These are phyloP conservation scores for Syrista parreyssii DNA, from an alignment of 2,888 invertebrate species.

Conservation along the genomic window DNA sequence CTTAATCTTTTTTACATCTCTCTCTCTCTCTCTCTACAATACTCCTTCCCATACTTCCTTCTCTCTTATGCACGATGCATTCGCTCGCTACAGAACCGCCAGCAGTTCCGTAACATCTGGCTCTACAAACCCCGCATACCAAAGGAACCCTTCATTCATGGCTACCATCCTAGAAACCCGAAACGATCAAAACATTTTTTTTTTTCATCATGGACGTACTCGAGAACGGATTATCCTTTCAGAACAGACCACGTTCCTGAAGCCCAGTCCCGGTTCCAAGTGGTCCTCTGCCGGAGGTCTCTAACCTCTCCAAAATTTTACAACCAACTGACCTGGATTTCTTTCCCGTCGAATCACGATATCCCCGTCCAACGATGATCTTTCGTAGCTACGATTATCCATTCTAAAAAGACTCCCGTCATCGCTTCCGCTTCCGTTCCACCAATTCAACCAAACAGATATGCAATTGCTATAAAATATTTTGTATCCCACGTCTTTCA, in stretches of 20 bases:
- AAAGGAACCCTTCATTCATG: conserved; percentile 53
- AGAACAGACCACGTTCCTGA: not conserved
- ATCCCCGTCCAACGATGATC: not conserved
- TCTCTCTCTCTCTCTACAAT: conserved; percentile 5
- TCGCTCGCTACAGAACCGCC: conserved; percentile 12
- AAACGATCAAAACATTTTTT: conserved; percentile 63
- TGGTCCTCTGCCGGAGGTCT: not conserved
- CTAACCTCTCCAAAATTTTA: conserved; percentile 34
- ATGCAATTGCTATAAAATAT: not conserved
- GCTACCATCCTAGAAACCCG: conserved; percentile 59
- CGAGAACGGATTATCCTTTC: conserved; percentile 46
- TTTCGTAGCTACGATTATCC: not conserved
- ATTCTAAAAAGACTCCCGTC: not conserved
- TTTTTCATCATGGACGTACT: conserved; percentile 45
- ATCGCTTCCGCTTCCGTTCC: not conserved
- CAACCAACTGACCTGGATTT: conserved; percentile 52
- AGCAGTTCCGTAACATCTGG: conserved; percentile 43
- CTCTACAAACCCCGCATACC: conserved; percentile 27
- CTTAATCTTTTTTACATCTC: conserved; percentile 1
- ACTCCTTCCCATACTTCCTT: not conserved
- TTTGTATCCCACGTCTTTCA: not conserved
- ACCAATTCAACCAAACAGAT: not conserved
- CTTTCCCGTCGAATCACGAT: conserved; percentile 18
- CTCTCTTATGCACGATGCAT: not conserved
- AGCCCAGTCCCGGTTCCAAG: not conserved